Conservation (phyloP, 1,140 invertebrate species). For the Drosophila arizonae region DNA sequence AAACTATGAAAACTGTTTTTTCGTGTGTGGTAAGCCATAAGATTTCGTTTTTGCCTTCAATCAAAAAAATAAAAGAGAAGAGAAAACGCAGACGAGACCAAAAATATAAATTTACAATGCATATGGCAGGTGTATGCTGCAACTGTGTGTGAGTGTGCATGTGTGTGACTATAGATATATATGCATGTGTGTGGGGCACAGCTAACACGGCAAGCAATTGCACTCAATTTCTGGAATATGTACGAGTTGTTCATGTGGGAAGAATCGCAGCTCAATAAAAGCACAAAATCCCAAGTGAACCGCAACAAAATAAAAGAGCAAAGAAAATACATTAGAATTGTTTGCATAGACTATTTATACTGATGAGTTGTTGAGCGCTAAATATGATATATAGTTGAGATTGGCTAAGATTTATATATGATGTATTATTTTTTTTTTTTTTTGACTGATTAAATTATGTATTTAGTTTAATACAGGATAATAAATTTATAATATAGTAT, state of each 20-base stretch:
- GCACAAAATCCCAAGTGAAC: constrained; percentile 1
- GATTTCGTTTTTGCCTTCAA: constrained; percentile 37
- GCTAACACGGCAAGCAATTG: constrained; percentile 49
- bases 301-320: not conserved
- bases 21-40: constrained; percentile 62
- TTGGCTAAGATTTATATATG: not conserved
- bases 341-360: constrained; percentile 2
- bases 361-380: constrained; percentile 8
- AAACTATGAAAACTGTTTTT: constrained; percentile 20
- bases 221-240: constrained; percentile 69
- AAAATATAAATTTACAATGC: constrained; percentile 63
- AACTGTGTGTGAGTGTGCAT: not conserved
- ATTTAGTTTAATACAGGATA: too few relatives aligned
- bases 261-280: constrained; percentile 19
- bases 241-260: constrained; percentile 36
- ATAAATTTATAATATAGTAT: too few relatives aligned
- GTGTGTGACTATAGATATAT: constrained; percentile 1
- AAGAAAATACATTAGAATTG: not conserved
- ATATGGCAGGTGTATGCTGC: constrained; percentile 55
- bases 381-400: not conserved
- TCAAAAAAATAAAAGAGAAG: constrained; percentile 36
- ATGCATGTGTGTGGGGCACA: constrained; percentile 17
- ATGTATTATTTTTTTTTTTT: not conserved
- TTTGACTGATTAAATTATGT: too few relatives aligned
- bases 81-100: constrained; percentile 60